Evolutionary conservation across 1,140 invertebrate species (phyloP), one percentile per base, ranked within the genome.

Genomic region (Drosophila neocordata): DNA sequence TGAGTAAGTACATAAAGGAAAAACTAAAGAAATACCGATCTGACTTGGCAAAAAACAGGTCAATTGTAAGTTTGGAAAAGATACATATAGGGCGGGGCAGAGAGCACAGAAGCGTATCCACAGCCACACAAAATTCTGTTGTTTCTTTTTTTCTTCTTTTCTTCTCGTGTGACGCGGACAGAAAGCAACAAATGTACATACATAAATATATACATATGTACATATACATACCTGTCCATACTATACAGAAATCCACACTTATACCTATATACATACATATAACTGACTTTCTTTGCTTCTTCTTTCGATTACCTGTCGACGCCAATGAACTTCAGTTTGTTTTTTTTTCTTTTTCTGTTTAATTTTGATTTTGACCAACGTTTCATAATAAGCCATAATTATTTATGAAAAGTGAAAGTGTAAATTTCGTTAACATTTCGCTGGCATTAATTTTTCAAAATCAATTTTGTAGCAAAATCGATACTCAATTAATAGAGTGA

Each of bases 311-410:
- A 57, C 37, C 66, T 64, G 69, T 41, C 44, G 31, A 63, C 68
- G 81, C 66, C 77, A 87, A 87, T 82, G 82, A 85, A 85, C 82
- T 85, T 48, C 15, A 18, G 7, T 18, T 18, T 31, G 27, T 31
- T 31, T 31, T 31, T 31, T 31, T 31, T 31, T 31, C 5, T 6
- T 31, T 31, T 6, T 31, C 6, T 31, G 4, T 38, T 77, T 71
- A 48, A 52, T 75, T 68, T 80, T 48, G 59, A 37, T 22, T 65
- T 59, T 64, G 41, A 20, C 37, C 61, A 64, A 38, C 65, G 65
- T 87, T 85, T 82, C 71, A 82, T 87, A 87, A 81, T 82, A 78
- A 66, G 41, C 64, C 67, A 83, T 83, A 65, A 74, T 67, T 79
- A 72, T 64, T 63, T 60, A 69, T 60, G 37, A 65, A 74, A 85